Base-by-base conservation (phyloP, 2,113 vertebrate genomes). In the Platichthys flesus region DNA sequence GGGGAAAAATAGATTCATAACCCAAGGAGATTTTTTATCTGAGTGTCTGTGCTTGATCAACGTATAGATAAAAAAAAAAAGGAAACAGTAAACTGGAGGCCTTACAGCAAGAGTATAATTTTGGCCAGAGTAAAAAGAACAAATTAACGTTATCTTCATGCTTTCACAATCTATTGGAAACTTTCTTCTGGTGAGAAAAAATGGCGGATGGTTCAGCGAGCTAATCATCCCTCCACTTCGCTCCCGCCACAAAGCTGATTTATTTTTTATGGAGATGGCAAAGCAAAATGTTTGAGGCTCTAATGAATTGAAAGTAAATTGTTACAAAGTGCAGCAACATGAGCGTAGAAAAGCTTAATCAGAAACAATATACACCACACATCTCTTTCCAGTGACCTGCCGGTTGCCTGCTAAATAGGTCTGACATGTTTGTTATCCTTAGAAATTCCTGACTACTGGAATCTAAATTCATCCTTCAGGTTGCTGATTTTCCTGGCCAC, bases 381-480 rank as follows among this genome's bases (percentile, higher is more conserved):
- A 24, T 75, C 64, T 82, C 85, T 26, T 40, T 63, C 74, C 66
- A 64, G 79, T 66, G 75, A 85, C 82, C 89, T 56, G 79, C 68
- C 75, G 24, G 73, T 81, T 81, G 79, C 74, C 78, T 74, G 84
- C 82, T 90, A 92, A 94, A 90, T 79, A 86, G 73, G 62, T 87
- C 85, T 90, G 92, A 93, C 90, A 89, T 94, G 92, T 94, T 94
- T 95, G 90, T 94, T 94, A 92, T 94, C 79, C 71, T 93, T 92
- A 58, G 78, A 86, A 91, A 94, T 90, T 93, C 90, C 82, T 80
- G 88, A 94, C 93, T 93, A 93, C 93, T 93, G 93, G 92, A 94
- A 93, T 88, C 91, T 88, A 82, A 92, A 87, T 86, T 91, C 85
- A 83, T 85, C 81, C 78, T 85, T 91, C 87, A 84, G 74, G 83